Percentiles rank a stretch among this genome's conserved stretches.
phyloP scores from a whole-genome alignment of 2,888 invertebrate genomes.

The Masnerella sp. region DNA sequence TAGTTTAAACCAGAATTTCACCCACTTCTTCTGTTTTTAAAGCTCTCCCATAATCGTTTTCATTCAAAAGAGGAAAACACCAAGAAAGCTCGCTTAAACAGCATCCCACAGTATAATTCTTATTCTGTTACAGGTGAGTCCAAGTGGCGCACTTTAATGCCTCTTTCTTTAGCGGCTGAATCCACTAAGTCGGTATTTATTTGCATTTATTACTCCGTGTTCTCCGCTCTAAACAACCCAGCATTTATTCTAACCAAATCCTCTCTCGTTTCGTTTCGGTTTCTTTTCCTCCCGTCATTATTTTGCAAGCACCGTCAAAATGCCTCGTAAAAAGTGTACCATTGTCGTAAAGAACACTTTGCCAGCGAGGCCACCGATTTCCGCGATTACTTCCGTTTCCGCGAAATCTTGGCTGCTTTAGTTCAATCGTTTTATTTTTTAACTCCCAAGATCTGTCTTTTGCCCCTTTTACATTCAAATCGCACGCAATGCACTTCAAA shows the following conservation, averaged over 20 bases:
- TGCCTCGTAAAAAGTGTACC: conserved; percentile 62
- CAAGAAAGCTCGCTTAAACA: too few relatives aligned
- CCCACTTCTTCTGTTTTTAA: too few relatives aligned
- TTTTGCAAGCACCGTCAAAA: conserved; percentile 61
- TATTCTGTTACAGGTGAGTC: conserved; percentile 67
- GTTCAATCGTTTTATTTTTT: too few relatives aligned
- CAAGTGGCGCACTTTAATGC: conserved; percentile 51
- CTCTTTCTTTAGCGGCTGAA: conserved; percentile 21
- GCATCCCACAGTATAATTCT: too few relatives aligned
- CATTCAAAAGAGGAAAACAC: too few relatives aligned
- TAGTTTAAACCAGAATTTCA: too few relatives aligned
- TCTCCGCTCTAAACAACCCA: conserved; percentile 26
- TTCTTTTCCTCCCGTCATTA: conserved; percentile 62
- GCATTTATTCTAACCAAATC: conserved; percentile 48
- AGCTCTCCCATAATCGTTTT: too few relatives aligned
- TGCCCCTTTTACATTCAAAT: conserved; percentile 46
- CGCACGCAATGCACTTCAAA: conserved; percentile 45
- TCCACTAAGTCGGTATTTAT: conserved; percentile 57
- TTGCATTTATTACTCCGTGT: conserved; percentile 48
- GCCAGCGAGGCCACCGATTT: conserved; percentile 65
- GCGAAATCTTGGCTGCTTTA: conserved; percentile 61
- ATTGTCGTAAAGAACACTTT: conserved; percentile 64
- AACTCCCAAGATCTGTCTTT: conserved; percentile 45
- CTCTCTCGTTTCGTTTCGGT: conserved; percentile 29
- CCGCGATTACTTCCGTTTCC: conserved; percentile 69